A percentile compares a stretch with the other conserved stretches of the same genome.
These are phyloP conservation scores for Corvus moneduloides DNA, from an alignment of 2,113 vertebrate species.

Conservation along the genomic window DNA sequence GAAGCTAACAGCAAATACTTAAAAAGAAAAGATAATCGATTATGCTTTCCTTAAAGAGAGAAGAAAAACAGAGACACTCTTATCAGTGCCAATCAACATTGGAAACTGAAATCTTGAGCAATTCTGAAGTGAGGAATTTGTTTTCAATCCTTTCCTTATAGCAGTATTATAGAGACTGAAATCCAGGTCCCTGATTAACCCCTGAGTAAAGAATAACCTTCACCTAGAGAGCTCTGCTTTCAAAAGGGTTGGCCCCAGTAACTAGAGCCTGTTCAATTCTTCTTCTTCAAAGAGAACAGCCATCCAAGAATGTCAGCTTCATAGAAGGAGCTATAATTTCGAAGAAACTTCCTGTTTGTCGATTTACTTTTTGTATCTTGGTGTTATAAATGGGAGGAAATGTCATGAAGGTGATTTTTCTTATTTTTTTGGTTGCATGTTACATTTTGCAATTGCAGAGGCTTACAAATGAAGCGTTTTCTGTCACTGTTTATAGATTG, in stretches of 20 bases:
- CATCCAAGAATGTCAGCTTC: slow-evolving; percentile 87
- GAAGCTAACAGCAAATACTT: not conserved
- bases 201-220: slow-evolving; percentile 78
- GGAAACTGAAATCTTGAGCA: slow-evolving; percentile 70
- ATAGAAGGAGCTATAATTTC: slow-evolving; percentile 72
- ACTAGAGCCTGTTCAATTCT: slow-evolving; percentile 82
- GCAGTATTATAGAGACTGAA: slow-evolving; percentile 76
- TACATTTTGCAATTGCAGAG: not conserved
- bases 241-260: slow-evolving; percentile 79
- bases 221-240: slow-evolving; percentile 82
- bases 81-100: slow-evolving; percentile 72
- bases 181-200: slow-evolving; percentile 85
- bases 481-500: not conserved
- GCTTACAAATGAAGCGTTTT: slow-evolving; percentile 2
- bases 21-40: not conserved
- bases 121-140: slow-evolving; percentile 75
- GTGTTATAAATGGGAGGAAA: slow-evolving; percentile 15
- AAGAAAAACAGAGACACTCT: slow-evolving; percentile 57
- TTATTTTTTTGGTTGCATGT: not conserved
- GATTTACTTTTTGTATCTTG: slow-evolving; percentile 32
- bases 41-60: not conserved
- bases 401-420: not conserved
- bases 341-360: slow-evolving; percentile 71
- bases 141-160: slow-evolving; percentile 72
- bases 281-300: slow-evolving; percentile 82